A percentile compares a stretch with the other conserved stretches of the same genome.
Conservation (phyloP, 2,797 vertebrate species). For the Petrocephalus sullivani region DNA sequence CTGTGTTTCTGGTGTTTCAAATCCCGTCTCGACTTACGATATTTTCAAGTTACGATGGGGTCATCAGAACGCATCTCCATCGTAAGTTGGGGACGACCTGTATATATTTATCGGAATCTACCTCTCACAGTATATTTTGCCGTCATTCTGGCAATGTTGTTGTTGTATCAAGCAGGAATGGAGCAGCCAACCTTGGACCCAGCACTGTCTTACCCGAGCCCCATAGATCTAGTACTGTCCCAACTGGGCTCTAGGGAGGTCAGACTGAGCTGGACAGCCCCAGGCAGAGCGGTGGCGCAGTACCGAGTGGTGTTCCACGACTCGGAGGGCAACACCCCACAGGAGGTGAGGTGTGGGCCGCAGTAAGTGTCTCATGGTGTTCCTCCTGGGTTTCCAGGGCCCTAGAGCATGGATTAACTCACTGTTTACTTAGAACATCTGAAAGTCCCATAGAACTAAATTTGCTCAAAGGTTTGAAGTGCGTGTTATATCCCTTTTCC, state of each 20-base stretch:
- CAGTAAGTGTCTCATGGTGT: neutral
- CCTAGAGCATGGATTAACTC: neutral
- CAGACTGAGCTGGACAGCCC: slow-evolving; percentile 76
- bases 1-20: too few species aligned
- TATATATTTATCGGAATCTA: neutral
- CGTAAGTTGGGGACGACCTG: too few species aligned
- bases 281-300: slow-evolving; percentile 60
- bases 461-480: neutral
- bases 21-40: too few species aligned
- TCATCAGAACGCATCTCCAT: too few species aligned
- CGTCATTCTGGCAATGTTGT: neutral
- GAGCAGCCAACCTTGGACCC: slow-evolving; percentile 57
- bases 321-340: slow-evolving; percentile 66
- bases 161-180: slow-evolving; percentile 44
- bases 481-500: neutral
- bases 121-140: neutral
- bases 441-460: neutral
- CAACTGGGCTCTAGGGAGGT: slow-evolving; percentile 76
- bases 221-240: slow-evolving; percentile 72
- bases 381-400: neutral
- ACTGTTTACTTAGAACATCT: neutral
- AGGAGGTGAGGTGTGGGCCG: slow-evolving; percentile 71
- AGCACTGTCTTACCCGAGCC: slow-evolving; percentile 59
- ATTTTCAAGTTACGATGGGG: too few species aligned
- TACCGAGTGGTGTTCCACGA: slow-evolving; percentile 80